Base-by-base conservation (phyloP, 2,797 vertebrate species). In the Scomberomorus guttatus region DNA sequence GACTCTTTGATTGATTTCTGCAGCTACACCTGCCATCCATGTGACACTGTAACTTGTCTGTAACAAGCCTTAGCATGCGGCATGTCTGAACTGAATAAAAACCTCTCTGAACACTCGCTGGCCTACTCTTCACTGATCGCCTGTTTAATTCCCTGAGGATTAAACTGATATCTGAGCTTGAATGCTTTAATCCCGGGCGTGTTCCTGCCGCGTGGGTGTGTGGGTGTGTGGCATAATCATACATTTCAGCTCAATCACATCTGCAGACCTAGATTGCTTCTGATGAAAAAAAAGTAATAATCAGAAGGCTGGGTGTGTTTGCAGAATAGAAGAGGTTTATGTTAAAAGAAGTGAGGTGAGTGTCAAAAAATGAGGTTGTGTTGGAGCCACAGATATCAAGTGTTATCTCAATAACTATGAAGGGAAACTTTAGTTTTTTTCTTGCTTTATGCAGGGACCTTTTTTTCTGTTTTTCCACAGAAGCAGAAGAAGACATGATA, bases 131-230 rank as follows among this genome's bases (percentile, higher is more conserved):
- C 61, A 29, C 62, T 15, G 42, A 37, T 80, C 29, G 6, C 11
- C 18, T 12, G 25, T 74, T 87, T 62, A 75, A 86, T 88, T 77
- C 59, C 77, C 74, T 5, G 60, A 62, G 65, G 82, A 91, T 91
- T 84, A 89, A 80, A 84, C 42, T 29, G 82, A 86, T 80, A 80
- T 72, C 55, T 65, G 68, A 81, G 63, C 1, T 9, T 10, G 7
- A 79, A 55, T 2, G 72, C 79, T 81, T 82, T 69, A 92, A 89
- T 89, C 79, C 9, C 37, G 20, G 52, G 80, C 48, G 76, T 68
- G 44, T 46, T 73, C 27, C 68, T 48, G 52, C 44, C 11, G 12
- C 25, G 66, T 25, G 72, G 3, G 60, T 9, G 42, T 44, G 42
- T 56, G 24, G 17, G 54, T 56, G 18, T 29, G 60, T 9, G 64